These are phyloP conservation scores for Globia sparganii DNA, from an alignment of 2,888 invertebrate species.

Conservation along the genomic window DNA sequence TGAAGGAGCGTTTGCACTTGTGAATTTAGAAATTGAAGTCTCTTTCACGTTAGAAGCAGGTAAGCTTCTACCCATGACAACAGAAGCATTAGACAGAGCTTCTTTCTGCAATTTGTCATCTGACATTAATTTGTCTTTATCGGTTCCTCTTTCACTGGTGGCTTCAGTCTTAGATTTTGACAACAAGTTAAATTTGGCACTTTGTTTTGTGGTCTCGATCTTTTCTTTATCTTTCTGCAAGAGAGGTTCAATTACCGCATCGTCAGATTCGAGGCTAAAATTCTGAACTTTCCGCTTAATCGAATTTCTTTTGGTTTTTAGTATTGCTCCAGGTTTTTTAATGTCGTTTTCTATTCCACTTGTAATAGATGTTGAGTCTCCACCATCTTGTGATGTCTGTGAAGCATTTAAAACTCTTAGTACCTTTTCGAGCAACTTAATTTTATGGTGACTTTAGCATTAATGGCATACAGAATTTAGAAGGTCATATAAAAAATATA, in stretches of 20 bases:
- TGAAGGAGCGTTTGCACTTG: constrained; percentile 62
- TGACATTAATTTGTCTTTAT: constrained; percentile 72
- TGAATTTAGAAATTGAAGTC: constrained; percentile 63
- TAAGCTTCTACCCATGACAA: constrained; percentile 60
- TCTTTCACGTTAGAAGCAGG: constrained; percentile 70
- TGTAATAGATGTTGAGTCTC: constrained; percentile 82
- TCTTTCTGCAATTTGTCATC: constrained; percentile 68
- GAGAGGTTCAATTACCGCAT: constrained; percentile 85
- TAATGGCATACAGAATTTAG: not conserved
- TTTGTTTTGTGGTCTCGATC: constrained; percentile 75
- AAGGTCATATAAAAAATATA: not conserved
- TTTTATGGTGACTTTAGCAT: not conserved
- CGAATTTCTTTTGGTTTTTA: constrained; percentile 86
- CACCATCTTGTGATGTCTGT: constrained; percentile 86
- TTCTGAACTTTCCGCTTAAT: constrained; percentile 84
- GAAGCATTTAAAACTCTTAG: constrained; percentile 62
- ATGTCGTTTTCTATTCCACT: constrained; percentile 86
- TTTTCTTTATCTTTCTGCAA: constrained; percentile 82
- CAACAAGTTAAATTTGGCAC: constrained; percentile 83
- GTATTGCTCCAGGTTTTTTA: constrained; percentile 83
- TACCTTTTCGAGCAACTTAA: constrained; percentile 8
- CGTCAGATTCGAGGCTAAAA: constrained; percentile 83
- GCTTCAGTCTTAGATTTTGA: constrained; percentile 85
- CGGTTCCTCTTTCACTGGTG: constrained; percentile 71
- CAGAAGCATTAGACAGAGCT: constrained; percentile 54